Conservation (phyloP, 2,797 vertebrate genomes). For the Neopelma chrysocephalum region DNA sequence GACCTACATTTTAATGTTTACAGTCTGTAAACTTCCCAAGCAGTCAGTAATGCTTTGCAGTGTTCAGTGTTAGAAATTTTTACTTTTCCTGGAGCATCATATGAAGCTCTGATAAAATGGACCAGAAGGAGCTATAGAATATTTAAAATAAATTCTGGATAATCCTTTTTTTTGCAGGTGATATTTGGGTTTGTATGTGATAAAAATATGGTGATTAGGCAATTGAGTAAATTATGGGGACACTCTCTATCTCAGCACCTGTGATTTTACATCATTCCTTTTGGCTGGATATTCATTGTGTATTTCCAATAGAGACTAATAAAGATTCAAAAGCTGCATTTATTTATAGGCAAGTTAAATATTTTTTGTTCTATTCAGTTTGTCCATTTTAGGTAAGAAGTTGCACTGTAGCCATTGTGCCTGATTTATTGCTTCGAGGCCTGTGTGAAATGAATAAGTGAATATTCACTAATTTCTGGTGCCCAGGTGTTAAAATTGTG, state of each 20-base stretch:
- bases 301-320: not conserved
- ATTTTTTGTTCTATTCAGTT: conserved; percentile 11
- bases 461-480: conserved; percentile 29
- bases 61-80: not conserved
- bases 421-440: conserved; percentile 12
- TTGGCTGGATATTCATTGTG: not conserved
- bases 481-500: conserved; percentile 25
- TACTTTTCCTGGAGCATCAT: not conserved
- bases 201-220: not conserved
- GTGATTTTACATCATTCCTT: not conserved
- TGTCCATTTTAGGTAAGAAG: not conserved
- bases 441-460: not conserved
- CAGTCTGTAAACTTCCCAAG: not conserved
- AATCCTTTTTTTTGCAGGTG: not conserved
- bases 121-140: not conserved
- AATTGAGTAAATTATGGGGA: not conserved
- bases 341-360: not conserved
- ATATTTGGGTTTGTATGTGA: not conserved
- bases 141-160: not conserved
- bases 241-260: not conserved
- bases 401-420: not conserved
- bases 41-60: not conserved
- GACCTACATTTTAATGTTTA: not conserved
- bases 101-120: not conserved
- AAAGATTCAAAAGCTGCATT: not conserved